Percentiles rank a stretch among this genome's conserved stretches.
phyloP scores from a whole-genome alignment of 92 coral and sea anemone genomes.

The Siderastrea radians region DNA sequence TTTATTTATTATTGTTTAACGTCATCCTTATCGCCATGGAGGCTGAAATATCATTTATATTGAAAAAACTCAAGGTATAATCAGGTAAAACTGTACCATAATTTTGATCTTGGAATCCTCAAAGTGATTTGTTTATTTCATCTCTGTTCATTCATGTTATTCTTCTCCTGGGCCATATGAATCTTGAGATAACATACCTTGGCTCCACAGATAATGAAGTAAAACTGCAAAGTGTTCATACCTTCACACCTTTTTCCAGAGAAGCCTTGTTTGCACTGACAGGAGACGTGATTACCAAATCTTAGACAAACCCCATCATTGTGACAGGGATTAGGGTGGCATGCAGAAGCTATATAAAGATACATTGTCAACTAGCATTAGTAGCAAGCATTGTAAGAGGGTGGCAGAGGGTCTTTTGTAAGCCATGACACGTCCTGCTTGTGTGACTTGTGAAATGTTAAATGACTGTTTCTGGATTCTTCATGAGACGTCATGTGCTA shows the following conservation, averaged over 20 bases:
- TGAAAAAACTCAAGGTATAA: too few species aligned
- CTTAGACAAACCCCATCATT: conserved; percentile 89
- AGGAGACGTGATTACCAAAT: conserved; percentile 80
- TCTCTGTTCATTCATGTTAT: background rate
- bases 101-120: too few species aligned
- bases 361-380: background rate
- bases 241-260: conserved; percentile 93
- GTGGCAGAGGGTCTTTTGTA: too few species aligned
- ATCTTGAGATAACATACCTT: conserved; percentile 17
- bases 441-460: too few species aligned
- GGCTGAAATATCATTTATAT: too few species aligned
- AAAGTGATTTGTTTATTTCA: background rate
- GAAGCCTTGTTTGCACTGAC: conserved; percentile 92
- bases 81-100: too few species aligned
- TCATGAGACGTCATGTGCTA: too few species aligned
- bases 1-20: too few species aligned
- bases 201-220: conserved; percentile 14
- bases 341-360: conserved; percentile 78
- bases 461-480: too few species aligned
- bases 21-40: too few species aligned
- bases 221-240: conserved; percentile 63
- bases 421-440: too few species aligned
- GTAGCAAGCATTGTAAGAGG: background rate
- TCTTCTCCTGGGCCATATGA: background rate
- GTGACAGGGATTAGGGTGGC: conserved; percentile 94